phyloP scores from a whole-genome alignment of 2,888 invertebrate genomes.

The Drymonia ruficornis region DNA sequence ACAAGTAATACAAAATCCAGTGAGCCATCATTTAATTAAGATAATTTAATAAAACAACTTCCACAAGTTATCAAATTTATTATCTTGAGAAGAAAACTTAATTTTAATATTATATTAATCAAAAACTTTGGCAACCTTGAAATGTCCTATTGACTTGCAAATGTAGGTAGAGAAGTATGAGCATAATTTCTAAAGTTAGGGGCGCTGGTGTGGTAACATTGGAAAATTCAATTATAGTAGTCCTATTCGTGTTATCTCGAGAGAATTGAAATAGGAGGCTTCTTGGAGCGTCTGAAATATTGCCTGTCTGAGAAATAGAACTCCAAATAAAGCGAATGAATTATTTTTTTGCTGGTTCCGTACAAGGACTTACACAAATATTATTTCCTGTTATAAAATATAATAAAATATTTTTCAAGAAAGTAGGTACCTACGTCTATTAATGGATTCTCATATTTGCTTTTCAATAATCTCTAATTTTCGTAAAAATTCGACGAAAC shows the following conservation, averaged over 20 bases:
- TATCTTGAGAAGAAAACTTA: conserved; percentile 15
- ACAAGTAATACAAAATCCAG: not conserved
- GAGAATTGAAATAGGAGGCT: not conserved
- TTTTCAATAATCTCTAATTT: no score
- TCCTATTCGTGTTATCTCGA: not conserved
- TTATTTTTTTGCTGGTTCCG: no score
- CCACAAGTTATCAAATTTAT: conserved; percentile 14
- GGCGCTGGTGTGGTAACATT: conserved; percentile 6
- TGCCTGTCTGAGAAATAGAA: not conserved
- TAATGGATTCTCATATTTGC: no score
- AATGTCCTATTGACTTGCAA: conserved; percentile 13
- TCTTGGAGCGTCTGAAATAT: not conserved
- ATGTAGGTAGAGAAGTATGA: conserved; percentile 7
- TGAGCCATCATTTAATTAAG: not conserved
- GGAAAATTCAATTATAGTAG: conserved; percentile 9
- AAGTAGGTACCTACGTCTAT: no score
- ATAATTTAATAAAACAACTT: conserved; percentile 10
- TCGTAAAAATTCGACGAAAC: no score
- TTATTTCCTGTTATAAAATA: no score
- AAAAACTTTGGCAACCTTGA: conserved; percentile 21
- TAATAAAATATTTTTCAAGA: no score
- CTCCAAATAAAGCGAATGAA: not conserved
- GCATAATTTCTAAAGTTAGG: conserved; percentile 8
- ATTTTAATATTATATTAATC: conserved; percentile 29
- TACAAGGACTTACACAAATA: no score